A percentile compares a stretch with the other conserved stretches of the same genome.
Conservation (phyloP, 2,797 vertebrate genomes). For the Danio aesculapii region DNA sequence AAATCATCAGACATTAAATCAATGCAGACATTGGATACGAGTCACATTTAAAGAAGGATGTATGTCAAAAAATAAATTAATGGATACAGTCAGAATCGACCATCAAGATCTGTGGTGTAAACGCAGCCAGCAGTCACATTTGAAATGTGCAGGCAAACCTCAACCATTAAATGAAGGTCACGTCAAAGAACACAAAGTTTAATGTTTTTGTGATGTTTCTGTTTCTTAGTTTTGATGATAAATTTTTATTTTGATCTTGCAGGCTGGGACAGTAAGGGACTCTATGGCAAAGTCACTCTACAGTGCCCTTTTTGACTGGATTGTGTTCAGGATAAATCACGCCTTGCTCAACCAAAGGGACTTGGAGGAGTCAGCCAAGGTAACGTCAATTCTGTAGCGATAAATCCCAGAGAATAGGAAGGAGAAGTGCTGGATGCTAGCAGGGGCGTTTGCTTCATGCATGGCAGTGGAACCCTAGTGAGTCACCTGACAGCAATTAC, state of each 20-base stretch:
- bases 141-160: no score
- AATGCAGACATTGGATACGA: no score
- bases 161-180: no score
- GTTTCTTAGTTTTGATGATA: background rate
- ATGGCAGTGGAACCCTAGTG: slow-evolving; percentile 5
- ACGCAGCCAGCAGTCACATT: no score
- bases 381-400: slow-evolving; percentile 63
- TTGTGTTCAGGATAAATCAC: slow-evolving; percentile 98
- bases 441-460: background rate
- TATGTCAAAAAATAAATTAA: no score
- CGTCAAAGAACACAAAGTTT: no score
- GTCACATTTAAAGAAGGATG: no score
- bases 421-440: background rate
- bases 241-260: background rate
- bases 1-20: no score
- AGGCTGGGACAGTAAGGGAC: slow-evolving; percentile 84
- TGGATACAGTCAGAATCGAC: no score
- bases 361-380: slow-evolving; percentile 92
- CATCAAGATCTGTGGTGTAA: no score
- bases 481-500: slow-evolving; percentile 19
- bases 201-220: no score
- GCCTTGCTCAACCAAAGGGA: slow-evolving; percentile 94
- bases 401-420: background rate
- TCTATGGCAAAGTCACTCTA: slow-evolving; percentile 98
- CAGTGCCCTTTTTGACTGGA: slow-evolving; percentile 99